A percentile compares a stretch with the other conserved stretches of the same genome.
These are phyloP conservation scores for Lasioglossum morio DNA, from an alignment of 2,888 invertebrate genomes.

Conservation along the genomic window DNA sequence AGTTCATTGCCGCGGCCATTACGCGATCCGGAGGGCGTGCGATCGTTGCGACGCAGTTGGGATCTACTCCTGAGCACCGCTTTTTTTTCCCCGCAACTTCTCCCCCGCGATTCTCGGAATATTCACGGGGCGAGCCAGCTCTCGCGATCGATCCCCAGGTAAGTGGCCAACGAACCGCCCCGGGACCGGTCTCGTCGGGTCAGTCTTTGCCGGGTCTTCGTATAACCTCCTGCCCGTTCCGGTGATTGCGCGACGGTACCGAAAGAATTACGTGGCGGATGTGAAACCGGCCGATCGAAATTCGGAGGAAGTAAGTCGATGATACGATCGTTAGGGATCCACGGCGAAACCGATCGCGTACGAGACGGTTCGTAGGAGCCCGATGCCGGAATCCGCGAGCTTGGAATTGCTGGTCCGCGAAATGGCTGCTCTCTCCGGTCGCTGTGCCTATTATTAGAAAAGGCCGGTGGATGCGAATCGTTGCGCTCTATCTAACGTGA, in stretches of 20 bases:
- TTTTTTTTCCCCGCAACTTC: neutral
- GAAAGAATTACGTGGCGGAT: neutral
- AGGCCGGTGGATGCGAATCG: constrained; percentile 38
- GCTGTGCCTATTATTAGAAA: constrained; percentile 69
- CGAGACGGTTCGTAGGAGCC: too few relatives aligned
- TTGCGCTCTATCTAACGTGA: constrained; percentile 28
- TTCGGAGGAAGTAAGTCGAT: neutral
- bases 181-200: neutral
- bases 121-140: too few relatives aligned
- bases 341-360: neutral
- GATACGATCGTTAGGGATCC: neutral
- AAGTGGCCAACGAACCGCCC: constrained; percentile 4
- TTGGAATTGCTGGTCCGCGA: constrained; percentile 44
- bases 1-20: constrained; percentile 59
- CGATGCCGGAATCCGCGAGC: constrained; percentile 28
- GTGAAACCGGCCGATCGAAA: neutral
- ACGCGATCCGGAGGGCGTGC: constrained; percentile 48
- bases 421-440: constrained; percentile 61
- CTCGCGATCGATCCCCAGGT: constrained; percentile 8
- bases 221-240: constrained; percentile 30
- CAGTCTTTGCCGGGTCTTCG: constrained; percentile 15
- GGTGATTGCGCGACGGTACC: neutral
- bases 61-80: neutral
- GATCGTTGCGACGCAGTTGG: constrained; percentile 37
- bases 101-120: neutral